Evolutionary conservation across 64 coral and sea anemone genomes (phyloP), one percentile per base, ranked within the genome.

Genomic region (Catalaphyllia jardinei): DNA sequence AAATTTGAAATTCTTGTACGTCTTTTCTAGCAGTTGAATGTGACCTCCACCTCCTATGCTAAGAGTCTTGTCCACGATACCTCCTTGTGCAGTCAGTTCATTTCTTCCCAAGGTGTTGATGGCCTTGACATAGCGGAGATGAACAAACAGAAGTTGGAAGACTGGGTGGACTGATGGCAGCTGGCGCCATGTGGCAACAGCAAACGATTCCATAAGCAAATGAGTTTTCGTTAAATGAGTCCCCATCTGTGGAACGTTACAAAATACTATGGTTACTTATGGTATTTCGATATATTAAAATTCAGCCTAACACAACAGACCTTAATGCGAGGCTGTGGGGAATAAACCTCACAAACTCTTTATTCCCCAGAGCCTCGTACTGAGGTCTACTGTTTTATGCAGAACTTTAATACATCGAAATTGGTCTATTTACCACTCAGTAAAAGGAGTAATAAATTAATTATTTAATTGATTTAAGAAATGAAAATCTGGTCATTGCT

Each of bases 141-240:
- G 96, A 62, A 86, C 87, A 77, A 98, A 98, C 15, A 98, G 77
- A 20, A 98, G 89, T 29, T 94, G 87, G 67, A 94, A 94, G 20
- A 98, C 65, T 80, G 96, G 96, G 63, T 98, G 96, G 93, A 98
- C 76, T 0, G 96, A 98, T 14, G 96, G 96, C 19, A 98, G 74
- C 31, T 91, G 71, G 15, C 96, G 60, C 96, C 96, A 98, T 17
- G 96, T 50, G 5, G 96, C 89, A 59, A 98, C 92, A 59, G 96
- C 89, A 81, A 98, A 94, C 30, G 87, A 76, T 62, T 98, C 96
- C 89, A 94, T 94, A 12, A 88, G 29, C 17, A 98, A 75, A 89
- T 98, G 96, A 12, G 96, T 98, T n/a, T 72, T 79, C 67, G 89
- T 28, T 22, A 98, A 86, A 27, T 92, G 96, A 63, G 74, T 79